Conservation (phyloP, 2,113 vertebrate genomes). For the Lamprologus sp. region DNA sequence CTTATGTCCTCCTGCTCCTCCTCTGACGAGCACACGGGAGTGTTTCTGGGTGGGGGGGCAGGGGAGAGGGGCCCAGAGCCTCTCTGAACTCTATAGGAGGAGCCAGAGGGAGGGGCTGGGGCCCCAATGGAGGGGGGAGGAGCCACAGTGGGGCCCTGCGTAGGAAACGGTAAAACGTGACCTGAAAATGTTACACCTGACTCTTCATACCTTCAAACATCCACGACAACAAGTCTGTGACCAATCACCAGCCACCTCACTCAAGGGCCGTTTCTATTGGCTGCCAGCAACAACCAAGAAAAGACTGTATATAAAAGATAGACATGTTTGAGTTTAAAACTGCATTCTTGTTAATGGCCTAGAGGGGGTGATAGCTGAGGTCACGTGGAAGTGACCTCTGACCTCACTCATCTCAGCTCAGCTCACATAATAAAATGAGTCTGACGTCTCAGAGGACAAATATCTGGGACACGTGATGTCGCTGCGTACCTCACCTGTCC, state of each 20-base stretch:
- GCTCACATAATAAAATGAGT: background rate
- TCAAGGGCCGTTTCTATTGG: background rate
- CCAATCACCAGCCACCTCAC: accelerated
- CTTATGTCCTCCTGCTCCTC: constrained; percentile 53
- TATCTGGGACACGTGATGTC: background rate
- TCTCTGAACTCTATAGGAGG: constrained; percentile 42
- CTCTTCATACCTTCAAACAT: background rate
- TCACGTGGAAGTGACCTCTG: background rate
- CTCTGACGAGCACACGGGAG: constrained; percentile 35
- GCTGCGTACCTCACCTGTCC: background rate
- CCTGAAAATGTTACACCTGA: background rate
- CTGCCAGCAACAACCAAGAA: background rate
- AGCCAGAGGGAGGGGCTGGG: background rate
- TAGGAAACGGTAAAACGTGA: background rate
- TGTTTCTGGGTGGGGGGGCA: constrained; percentile 1
- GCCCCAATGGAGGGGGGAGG: background rate
- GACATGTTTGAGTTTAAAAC: background rate
- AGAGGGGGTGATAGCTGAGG: background rate
- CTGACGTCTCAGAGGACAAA: background rate
- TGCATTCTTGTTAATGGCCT: background rate
- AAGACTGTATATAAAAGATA: background rate
- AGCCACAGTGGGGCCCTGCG: constrained; percentile 3
- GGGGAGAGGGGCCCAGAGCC: background rate
- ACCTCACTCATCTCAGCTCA: background rate
- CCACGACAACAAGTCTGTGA: background rate